These are phyloP conservation scores for Spondyliosoma cantharus DNA, from an alignment of 2,797 vertebrate species.

Conservation along the genomic window DNA sequence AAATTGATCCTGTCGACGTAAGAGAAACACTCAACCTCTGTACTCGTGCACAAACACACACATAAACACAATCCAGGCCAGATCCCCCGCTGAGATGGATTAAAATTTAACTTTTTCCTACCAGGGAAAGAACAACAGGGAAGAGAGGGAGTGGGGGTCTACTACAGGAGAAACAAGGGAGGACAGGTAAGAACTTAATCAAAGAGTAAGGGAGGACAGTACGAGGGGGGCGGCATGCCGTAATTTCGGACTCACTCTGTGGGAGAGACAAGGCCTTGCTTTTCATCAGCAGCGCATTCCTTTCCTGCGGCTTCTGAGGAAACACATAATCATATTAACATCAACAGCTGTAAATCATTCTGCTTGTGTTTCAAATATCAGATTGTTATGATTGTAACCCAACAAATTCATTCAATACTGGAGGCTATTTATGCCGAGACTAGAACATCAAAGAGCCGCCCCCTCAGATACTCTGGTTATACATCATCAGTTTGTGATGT, in stretches of 20 bases:
- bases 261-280: conserved; percentile 81
- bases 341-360: conserved; percentile 40
- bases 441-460: background rate
- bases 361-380: conserved; percentile 27
- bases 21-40: conserved; percentile 25
- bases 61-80: conserved; percentile 49
- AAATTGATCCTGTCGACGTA: conserved; percentile 6
- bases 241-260: conserved; percentile 78
- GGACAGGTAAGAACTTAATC: conserved; percentile 65
- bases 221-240: background rate
- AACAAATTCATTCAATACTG: background rate
- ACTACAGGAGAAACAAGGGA: conserved; percentile 55
- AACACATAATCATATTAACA: conserved; percentile 63
- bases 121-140: conserved; percentile 42
- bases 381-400: background rate
- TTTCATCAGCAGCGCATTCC: conserved; percentile 79
- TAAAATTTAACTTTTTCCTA: conserved; percentile 73
- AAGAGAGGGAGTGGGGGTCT: conserved; percentile 16
- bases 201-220: conserved; percentile 50
- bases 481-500: conserved; percentile 18
- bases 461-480: background rate
- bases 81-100: conserved; percentile 71
- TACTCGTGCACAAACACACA: conserved; percentile 41
- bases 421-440: background rate
- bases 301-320: conserved; percentile 89